Base-by-base conservation (phyloP, 53 echinoderm and acorn worm species). In the Mesocentrotus franciscanus region DNA sequence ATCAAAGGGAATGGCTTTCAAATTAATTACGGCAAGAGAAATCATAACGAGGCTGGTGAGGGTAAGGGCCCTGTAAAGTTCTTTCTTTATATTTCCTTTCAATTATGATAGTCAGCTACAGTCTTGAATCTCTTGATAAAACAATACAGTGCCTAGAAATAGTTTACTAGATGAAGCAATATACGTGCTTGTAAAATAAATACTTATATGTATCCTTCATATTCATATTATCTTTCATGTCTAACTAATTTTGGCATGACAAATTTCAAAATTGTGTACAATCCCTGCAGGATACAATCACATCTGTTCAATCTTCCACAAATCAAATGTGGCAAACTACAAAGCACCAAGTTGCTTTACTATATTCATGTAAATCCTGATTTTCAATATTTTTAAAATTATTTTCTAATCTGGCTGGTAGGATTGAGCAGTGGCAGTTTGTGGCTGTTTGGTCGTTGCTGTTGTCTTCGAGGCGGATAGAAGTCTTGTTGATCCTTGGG, bases 401-500 rank as follows among this genome's bases (percentile, higher is more conserved):
- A 91, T 27, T 91, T 91, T 35, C 39, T 66, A 22, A 34, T 24
- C 56, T 92, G 92, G 94, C 34, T 81, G 16, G 94, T 83, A 81
- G 94, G 60, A 30, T 78, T 94, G 34, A 59, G 4, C n/a, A 32
- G 36, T 24, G 95, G 95, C 24, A 95, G 95, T 29, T 34, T 55
- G 78, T 90, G 90, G 59, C 91, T 90, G 55, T 95, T 96, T 13
- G 97, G 98, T 10, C 99, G 95, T 56, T 92, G 95, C 93, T 99
- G 99, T 71, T 97, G 96, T 79, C 99, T 95, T 78, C 97, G 93
- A 17, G 97, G 94, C 49, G 98, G 99, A 94, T 98, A 97, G 72
- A 94, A 34, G 56, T 99, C 97, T 35, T 71, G 78, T 6, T 95
- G 84, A 62, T 97, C 91, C 94, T 96, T 99, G 0, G 99, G 95